Evolutionary conservation across 2,113 vertebrate genomes (phyloP).

Genomic region (Paracanthobrama guichenoti): DNA sequence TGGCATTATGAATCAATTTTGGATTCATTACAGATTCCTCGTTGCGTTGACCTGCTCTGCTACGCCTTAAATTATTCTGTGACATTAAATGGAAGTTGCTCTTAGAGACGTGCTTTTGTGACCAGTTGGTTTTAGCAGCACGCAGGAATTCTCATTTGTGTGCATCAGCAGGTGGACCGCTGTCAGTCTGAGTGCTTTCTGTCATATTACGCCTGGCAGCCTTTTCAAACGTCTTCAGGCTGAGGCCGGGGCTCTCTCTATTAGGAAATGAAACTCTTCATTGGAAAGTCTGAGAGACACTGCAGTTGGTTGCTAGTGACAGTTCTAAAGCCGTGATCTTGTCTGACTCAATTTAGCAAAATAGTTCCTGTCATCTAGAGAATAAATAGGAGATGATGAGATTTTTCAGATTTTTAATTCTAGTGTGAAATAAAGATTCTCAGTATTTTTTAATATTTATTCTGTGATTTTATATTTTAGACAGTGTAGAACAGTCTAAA

Average conservation of each 20-base stretch:
- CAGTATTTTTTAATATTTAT: not conserved
- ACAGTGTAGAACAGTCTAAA: not conserved
- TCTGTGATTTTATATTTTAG: not conserved
- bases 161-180: constrained; percentile 21
- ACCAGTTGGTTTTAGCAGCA: not conserved
- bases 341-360: constrained; percentile 14
- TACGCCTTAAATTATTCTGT: not conserved
- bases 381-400: not conserved
- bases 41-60: not conserved
- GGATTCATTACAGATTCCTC: constrained; percentile 6
- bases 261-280: constrained; percentile 38
- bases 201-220: constrained; percentile 26
- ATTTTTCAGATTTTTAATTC: constrained; percentile 5
- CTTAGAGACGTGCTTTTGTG: not conserved
- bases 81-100: constrained; percentile 15
- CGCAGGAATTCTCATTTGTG: constrained; percentile 16
- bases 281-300: constrained; percentile 20
- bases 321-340: constrained; percentile 7
- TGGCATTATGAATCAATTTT: constrained; percentile 25
- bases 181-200: constrained; percentile 13
- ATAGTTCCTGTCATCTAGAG: constrained; percentile 9
- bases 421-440: not conserved
- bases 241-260: not conserved
- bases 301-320: constrained; percentile 11
- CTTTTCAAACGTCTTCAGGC: constrained; percentile 31